Evolutionary conservation across 2,888 invertebrate species (phyloP), one percentile per base, ranked within the genome.

Genomic region (Galeruca laticollis): DNA sequence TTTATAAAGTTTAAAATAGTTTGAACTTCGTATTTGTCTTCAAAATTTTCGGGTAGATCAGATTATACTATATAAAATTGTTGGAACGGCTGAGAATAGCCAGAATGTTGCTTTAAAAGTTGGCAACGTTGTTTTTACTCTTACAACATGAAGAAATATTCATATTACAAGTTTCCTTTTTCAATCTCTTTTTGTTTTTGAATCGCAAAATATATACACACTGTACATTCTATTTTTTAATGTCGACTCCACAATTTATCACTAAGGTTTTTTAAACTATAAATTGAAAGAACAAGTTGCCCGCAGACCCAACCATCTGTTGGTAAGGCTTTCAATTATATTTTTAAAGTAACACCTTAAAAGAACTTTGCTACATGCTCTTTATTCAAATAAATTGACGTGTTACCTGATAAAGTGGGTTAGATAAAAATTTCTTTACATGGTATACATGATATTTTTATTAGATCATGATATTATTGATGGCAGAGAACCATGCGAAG

Each of bases 371-470:
- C 33, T 21, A 52, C n/a, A 52, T 35, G 4, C 13, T 21, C 8
- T 37, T 62, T 62, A 52, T 62, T 62, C 2, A 52, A 52, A 37
- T 37, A 33, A 18, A 62, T 62, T n/a, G 52, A 52, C 37, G 15
- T 37, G 15, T 21, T 11, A 20, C 49, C 20, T 11, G 49, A 15
- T 8, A 60, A 66, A 20, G 59, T 59, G 20, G 65, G 56, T 56
- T 65, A 65, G 57, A n/a, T 31, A 65, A 57, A 65, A 64, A 35
- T 54, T 59, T 20, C 31, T 54, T 56, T 20, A 47, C 47, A 47
- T 51, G 49, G 21, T 51, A 21, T 51, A 20, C 18, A 51, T 21
- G 20, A 18, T 11, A 51, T 21, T 51, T 51, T 51, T 20, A 20
- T 20, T 11, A 2, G 10, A 10, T 43, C n/a, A 43, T 3, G 2